phyloP scores from a whole-genome alignment of 37 sponge, comb jelly and placozoan species.

The Axinella damicornis region DNA sequence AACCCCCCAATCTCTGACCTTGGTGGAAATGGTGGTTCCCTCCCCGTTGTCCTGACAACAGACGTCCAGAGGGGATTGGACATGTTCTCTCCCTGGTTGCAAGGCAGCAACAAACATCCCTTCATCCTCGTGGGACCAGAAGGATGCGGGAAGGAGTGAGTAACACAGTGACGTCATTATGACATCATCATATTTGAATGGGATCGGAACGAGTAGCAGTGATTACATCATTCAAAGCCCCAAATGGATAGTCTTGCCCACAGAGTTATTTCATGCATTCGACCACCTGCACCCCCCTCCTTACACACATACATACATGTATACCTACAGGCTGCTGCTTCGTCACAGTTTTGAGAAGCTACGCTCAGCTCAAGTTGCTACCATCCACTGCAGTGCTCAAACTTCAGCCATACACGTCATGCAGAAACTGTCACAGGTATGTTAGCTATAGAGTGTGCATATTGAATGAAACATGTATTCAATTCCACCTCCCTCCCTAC shows the following conservation, averaged over 20 bases:
- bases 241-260: no score
- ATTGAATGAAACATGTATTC: no score
- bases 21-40: not conserved
- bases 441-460: no score
- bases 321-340: constrained; percentile 72
- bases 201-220: no score
- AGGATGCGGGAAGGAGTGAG: constrained; percentile 96
- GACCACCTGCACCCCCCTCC: no score
- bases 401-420: constrained; percentile 90
- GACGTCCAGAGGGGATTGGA: constrained; percentile 83
- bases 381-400: constrained; percentile 96
- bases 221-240: no score
- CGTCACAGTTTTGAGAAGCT: constrained; percentile 77
- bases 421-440: constrained; percentile 88
- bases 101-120: constrained; percentile 68
- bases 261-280: no score
- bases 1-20: constrained; percentile 54
- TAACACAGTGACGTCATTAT: no score
- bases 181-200: no score
- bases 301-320: not conserved
- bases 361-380: constrained; percentile 84
- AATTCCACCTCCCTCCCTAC: no score
- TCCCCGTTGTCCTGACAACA: constrained; percentile 88
- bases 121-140: constrained; percentile 98
- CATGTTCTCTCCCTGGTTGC: constrained; percentile 81